Base-by-base conservation (phyloP, 2,888 invertebrate genomes). In the Trisateles emortualis region DNA sequence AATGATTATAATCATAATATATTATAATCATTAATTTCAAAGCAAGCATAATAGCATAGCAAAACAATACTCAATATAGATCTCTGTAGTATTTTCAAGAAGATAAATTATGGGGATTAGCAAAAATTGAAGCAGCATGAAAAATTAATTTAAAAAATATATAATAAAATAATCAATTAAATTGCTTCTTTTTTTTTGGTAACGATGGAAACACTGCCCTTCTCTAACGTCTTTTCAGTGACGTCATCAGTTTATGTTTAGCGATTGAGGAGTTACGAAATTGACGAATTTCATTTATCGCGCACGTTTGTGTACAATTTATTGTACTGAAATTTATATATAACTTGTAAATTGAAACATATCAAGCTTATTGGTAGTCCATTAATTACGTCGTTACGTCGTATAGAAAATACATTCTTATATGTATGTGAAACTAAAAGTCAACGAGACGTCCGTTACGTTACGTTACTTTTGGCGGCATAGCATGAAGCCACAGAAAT, bases 181-280 rank as follows among this genome's bases (percentile, higher is more conserved):
- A n/a, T n/a, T n/a, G n/a, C n/a, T n/a, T n/a, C n/a, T n/a, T n/a
- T n/a, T n/a, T 17, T 14, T 16, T 8, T 10, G 38, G 1, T 0
- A 38, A 1, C 42, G n/a, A n/a, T 51, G 14, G 4, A 3, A n/a
- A 33, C n/a, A 36, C 36, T 24, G 16, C 26, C 39, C 10, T 10
- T 11, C 11, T 10, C n/a, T 51, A 82, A 83, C 81, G 83, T 78
- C 72, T 82, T 83, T 80, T 77, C 58, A 56, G 72, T 89, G 89
- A 90, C 90, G 89, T 90, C 90, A 88, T 87, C 86, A 88, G 87
- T 88, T 89, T 88, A 87, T 89, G 88, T 90, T 89, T 88, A 84
- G 84, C 81, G 74, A 74, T 65, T 61, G 71, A 78, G 75, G 59
- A 74, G 78, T 88, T 89, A 86, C 83, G 84, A 88, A 89, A 86